These are phyloP conservation scores for Pheosia tremula DNA, from an alignment of 2,888 invertebrate genomes.

Conservation along the genomic window DNA sequence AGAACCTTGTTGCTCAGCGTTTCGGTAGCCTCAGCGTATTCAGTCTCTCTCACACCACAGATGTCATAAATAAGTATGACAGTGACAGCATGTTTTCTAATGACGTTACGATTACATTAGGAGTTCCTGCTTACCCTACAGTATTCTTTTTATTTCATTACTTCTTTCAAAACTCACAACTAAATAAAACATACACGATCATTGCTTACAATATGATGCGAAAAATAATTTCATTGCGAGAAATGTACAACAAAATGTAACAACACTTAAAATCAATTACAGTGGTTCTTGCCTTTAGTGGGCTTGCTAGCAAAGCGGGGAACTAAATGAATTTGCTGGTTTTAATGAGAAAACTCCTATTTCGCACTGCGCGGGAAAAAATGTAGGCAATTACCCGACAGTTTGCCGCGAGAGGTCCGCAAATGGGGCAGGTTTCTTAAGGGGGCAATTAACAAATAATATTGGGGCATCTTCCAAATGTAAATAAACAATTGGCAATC, in stretches of 20 bases:
- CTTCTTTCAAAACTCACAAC: neutral
- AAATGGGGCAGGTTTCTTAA: constrained; percentile 15
- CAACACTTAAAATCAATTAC: constrained; percentile 46
- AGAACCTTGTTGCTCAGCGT: too few species aligned
- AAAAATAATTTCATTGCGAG: constrained; percentile 22
- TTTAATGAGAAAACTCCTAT: constrained; percentile 73
- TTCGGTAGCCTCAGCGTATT: too few species aligned
- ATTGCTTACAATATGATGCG: constrained; percentile 2
- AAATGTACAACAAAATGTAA: constrained; percentile 24
- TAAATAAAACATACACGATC: neutral
- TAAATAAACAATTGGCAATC: too few species aligned
- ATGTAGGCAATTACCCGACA: constrained; percentile 54
- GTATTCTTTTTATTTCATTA: too few species aligned
- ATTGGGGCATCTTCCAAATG: neutral
- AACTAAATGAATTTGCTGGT: constrained; percentile 69
- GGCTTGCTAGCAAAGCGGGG: constrained; percentile 41
- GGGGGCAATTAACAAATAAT: constrained; percentile 6
- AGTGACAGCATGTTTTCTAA: too few species aligned
- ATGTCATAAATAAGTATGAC: too few species aligned
- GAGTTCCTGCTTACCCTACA: too few species aligned
- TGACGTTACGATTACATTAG: too few species aligned
- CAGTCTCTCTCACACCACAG: too few species aligned
- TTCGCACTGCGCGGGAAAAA: constrained; percentile 54
- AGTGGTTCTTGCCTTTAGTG: constrained; percentile 35
- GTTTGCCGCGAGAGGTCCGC: constrained; percentile 32